Conservation (phyloP, 2,888 invertebrate genomes). For the Protodeltote pygarga region DNA sequence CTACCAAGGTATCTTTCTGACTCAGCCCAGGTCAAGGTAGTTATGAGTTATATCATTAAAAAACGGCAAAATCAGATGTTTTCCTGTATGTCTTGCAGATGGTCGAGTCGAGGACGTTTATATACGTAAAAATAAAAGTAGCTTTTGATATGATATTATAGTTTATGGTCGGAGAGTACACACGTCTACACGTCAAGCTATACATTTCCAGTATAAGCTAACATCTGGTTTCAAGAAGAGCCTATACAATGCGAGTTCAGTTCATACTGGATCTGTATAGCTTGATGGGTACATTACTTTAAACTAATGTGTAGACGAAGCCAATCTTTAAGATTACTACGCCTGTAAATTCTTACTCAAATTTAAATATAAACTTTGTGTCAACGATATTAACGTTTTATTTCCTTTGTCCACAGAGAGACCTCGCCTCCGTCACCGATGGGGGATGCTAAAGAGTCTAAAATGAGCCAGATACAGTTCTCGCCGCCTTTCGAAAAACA, state of each 20-base stretch:
- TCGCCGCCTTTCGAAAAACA: constrained; percentile 77
- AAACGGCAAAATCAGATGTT: constrained; percentile 9
- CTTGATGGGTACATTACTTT: no score
- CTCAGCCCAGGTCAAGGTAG: constrained; percentile 34
- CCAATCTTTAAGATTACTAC: no score
- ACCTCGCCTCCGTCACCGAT: constrained; percentile 83
- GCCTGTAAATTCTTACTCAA: background rate
- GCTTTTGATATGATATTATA: no score
- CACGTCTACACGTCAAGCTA: no score
- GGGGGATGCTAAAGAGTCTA: constrained; percentile 85
- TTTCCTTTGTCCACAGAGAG: constrained; percentile 75
- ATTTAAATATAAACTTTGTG: background rate
- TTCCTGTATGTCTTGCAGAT: constrained; percentile 23
- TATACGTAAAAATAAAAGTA: no score
- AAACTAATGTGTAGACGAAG: no score
- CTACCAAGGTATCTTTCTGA: constrained; percentile 18
- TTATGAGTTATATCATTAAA: constrained; percentile 10
- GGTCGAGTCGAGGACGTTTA: no score
- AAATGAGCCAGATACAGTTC: constrained; percentile 82
- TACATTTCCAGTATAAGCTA: no score
- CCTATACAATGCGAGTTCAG: no score
- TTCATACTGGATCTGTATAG: no score
- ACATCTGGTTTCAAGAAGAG: no score
- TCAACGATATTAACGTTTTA: constrained; percentile 22
- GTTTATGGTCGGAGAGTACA: no score